Percentiles rank a stretch among this genome's conserved stretches.
These are phyloP conservation scores for Nemotelus pantherinus DNA, from an alignment of 2,888 invertebrate species.

Conservation along the genomic window DNA sequence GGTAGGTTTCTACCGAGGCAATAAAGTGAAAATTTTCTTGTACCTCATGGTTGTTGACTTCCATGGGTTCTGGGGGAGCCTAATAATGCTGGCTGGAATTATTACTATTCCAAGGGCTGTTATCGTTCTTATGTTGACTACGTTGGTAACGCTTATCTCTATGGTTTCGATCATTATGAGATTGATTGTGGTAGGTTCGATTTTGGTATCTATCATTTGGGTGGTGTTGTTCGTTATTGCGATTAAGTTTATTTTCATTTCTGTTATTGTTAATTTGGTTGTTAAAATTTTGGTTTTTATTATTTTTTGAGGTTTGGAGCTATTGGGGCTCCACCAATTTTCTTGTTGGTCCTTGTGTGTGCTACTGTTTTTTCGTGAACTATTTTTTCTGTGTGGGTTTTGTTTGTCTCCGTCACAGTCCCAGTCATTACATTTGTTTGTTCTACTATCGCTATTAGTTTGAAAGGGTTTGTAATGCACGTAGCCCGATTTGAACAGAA, in stretches of 20 bases:
- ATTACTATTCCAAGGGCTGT: background rate
- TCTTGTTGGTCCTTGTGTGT: background rate
- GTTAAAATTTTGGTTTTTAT: background rate
- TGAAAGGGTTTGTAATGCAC: background rate
- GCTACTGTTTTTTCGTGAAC: too few species aligned
- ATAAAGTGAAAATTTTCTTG: background rate
- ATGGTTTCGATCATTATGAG: background rate
- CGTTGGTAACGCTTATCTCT: background rate
- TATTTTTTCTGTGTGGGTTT: too few species aligned
- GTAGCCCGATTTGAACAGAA: background rate
- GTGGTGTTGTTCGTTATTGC: background rate
- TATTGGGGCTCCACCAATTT: background rate
- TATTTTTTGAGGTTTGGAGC: background rate
- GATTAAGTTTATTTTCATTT: background rate
- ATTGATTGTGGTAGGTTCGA: background rate
- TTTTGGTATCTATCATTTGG: background rate
- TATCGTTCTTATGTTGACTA: background rate
- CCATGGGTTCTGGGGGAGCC: conserved; percentile 16
- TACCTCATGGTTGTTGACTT: background rate
- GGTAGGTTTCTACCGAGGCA: conserved; percentile 1
- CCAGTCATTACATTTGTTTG: too few species aligned
- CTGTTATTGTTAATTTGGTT: background rate
- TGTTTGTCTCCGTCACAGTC: too few species aligned
- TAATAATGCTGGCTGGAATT: background rate
- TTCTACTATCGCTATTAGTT: too few species aligned